phyloP scores from a whole-genome alignment of 2,113 vertebrate species.

The Pangasianodon hypophthalmus region DNA sequence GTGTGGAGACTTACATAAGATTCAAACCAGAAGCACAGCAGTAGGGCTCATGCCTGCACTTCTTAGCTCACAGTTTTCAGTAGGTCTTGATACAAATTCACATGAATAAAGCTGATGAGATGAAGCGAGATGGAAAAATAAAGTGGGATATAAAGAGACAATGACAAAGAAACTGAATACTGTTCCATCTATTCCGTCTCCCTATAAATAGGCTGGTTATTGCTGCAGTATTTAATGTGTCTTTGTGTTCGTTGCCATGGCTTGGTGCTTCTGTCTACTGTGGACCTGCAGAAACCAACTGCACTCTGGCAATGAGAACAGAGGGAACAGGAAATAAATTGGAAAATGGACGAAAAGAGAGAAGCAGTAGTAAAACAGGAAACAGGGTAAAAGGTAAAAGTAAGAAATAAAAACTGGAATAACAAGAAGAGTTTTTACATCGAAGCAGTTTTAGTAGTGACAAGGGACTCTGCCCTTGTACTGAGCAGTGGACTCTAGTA shows the following conservation, averaged over 20 bases:
- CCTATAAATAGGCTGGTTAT: conserved; percentile 4
- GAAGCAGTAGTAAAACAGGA: neutral
- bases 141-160: conserved; percentile 2
- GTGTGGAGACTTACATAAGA: neutral
- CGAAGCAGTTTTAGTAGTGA: neutral
- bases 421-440: conserved; percentile 3
- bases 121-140: conserved; percentile 6
- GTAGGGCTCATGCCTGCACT: neutral
- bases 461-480: neutral
- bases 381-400: neutral
- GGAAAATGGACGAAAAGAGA: conserved; percentile 7
- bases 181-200: neutral
- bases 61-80: neutral
- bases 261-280: neutral
- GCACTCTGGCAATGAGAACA: conserved; percentile 36
- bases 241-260: conserved; percentile 1
- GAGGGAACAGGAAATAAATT: conserved; percentile 5
- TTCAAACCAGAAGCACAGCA: conserved; percentile 14
- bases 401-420: neutral
- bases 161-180: conserved; percentile 8
- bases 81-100: neutral
- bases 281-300: conserved; percentile 31
- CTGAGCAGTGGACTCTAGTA: neutral
- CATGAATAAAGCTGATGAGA: conserved; percentile 9
- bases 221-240: conserved; percentile 8